These are phyloP conservation scores for Scaptodrosophila latifasciaeformis DNA, from an alignment of 2,888 invertebrate species.

Conservation along the genomic window DNA sequence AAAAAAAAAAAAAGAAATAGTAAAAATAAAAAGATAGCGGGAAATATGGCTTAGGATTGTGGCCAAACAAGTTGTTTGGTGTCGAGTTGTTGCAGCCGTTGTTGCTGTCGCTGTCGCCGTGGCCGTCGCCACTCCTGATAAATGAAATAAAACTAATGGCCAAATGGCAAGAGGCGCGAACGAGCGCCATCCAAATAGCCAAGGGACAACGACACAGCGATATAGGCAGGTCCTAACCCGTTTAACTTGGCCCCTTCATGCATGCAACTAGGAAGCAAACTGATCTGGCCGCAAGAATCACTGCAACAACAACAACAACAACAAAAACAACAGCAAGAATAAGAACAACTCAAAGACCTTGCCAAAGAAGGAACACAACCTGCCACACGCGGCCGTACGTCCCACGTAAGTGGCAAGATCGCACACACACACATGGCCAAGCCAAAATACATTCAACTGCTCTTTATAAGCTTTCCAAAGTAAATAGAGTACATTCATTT, in stretches of 20 bases:
- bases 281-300: constrained; percentile 56
- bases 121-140: constrained; percentile 31
- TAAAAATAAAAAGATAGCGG: too few relatives aligned
- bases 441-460: too few relatives aligned
- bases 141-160: constrained; percentile 63
- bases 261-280: constrained; percentile 68
- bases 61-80: too few relatives aligned
- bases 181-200: constrained; percentile 13
- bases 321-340: too few relatives aligned
- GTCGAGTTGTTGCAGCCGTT: too few relatives aligned
- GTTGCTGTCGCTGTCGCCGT: too few relatives aligned
- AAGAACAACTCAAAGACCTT: constrained; percentile 58
- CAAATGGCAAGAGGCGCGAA: neutral
- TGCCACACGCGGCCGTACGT: constrained; percentile 59
- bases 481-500: too few relatives aligned
- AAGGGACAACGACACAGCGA: constrained; percentile 14
- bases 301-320: constrained; percentile 22
- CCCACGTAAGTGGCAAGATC: constrained; percentile 70
- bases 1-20: too few relatives aligned
- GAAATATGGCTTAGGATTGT: too few relatives aligned
- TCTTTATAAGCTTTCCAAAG: too few relatives aligned
- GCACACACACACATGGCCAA: constrained; percentile 54
- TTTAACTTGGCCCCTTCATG: neutral
- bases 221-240: constrained; percentile 29
- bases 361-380: constrained; percentile 59